Evolutionary conservation across 2,797 vertebrate species (phyloP).

Genomic region (Botia almorhae): DNA sequence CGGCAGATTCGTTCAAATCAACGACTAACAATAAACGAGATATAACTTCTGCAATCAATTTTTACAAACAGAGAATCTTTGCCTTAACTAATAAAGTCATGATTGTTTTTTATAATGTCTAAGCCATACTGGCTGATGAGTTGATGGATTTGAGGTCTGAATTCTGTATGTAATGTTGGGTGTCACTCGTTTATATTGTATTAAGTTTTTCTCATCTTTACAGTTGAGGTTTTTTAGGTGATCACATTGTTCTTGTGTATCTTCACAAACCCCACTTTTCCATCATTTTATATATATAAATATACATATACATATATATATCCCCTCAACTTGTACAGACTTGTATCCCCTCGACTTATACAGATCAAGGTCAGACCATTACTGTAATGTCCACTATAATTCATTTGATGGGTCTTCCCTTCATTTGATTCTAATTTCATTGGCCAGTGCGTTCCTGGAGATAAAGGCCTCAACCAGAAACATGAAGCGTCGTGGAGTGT

Average conservation of each 20-base stretch:
- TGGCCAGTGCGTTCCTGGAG: constrained; percentile 8
- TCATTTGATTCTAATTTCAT: neutral
- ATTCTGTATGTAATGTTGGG: constrained; percentile 52
- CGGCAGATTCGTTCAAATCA: constrained; percentile 61
- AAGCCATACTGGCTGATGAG: constrained; percentile 76
- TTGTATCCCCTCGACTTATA: neutral
- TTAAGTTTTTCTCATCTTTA: neutral
- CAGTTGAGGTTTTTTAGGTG: constrained; percentile 1
- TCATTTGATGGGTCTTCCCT: constrained; percentile 19
- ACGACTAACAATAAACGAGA: too few species aligned
- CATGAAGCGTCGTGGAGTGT: constrained; percentile 43
- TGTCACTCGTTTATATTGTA: neutral
- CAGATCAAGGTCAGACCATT: neutral
- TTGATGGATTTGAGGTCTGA: constrained; percentile 47
- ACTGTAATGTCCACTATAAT: constrained; percentile 2
- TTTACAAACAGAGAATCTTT: constrained; percentile 65
- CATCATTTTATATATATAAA: too few species aligned
- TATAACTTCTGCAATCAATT: constrained; percentile 45
- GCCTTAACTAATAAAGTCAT: constrained; percentile 78
- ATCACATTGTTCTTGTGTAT: constrained; percentile 6
- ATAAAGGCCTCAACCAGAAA: constrained; percentile 35
- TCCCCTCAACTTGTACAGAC: too few species aligned
- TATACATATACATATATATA: too few species aligned
- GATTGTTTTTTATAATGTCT: constrained; percentile 67
- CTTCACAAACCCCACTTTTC: neutral